phyloP scores from a whole-genome alignment of 2,888 invertebrate genomes.

The Melieria crassipennis region DNA sequence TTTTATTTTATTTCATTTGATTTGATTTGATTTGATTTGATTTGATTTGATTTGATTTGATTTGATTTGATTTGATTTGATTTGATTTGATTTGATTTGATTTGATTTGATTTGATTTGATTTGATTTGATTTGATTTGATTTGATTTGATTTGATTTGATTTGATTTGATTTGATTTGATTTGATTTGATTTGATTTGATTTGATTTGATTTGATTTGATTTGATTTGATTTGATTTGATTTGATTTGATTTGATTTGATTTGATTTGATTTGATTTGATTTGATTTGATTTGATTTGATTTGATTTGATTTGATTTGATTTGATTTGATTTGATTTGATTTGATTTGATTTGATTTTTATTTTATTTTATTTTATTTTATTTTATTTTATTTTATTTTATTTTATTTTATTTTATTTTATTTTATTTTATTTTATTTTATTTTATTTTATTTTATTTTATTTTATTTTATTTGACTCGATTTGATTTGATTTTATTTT shows the following conservation, averaged over 20 bases:
- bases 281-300: slow-evolving; percentile 11
- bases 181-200: background rate
- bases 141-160: slow-evolving; percentile 23
- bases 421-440: background rate
- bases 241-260: too few relatives aligned
- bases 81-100: too few relatives aligned
- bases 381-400: slow-evolving; percentile 32
- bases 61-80: too few relatives aligned
- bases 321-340: slow-evolving; percentile 14
- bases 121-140: slow-evolving; percentile 14
- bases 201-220: too few relatives aligned
- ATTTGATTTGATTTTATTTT: background rate
- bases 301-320: slow-evolving; percentile 2
- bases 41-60: background rate
- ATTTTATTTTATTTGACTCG: background rate
- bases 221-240: too few relatives aligned
- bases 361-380: slow-evolving; percentile 20
- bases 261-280: slow-evolving; percentile 4
- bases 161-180: background rate
- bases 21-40: background rate
- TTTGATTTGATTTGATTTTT: slow-evolving; percentile 24
- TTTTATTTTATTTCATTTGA: background rate
- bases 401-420: slow-evolving; percentile 13
- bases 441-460: slow-evolving; percentile 1
- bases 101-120: slow-evolving; percentile 2